Evolutionary conservation across 2,113 vertebrate species (phyloP), one percentile per base, ranked within the genome.

Genomic region (Cisticola juncidis): DNA sequence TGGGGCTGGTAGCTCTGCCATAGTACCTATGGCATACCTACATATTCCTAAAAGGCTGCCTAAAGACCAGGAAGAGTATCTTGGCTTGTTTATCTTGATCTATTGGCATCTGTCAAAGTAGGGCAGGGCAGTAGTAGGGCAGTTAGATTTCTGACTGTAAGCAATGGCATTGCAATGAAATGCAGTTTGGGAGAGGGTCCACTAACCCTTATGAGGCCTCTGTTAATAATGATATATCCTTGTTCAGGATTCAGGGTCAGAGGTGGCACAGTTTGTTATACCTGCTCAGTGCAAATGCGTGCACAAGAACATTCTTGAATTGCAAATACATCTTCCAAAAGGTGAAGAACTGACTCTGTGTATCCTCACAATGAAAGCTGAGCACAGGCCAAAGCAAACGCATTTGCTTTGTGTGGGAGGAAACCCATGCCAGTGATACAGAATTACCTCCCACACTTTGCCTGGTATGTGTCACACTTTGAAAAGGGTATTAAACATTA

Each of bases 401-500:
- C 51, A 56, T 95, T 86, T 83, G 28, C n/a, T 90, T 86, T 81
- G 77, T 86, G 94, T 95, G 48, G 88, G 94, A 94, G 80, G 79
- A 86, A 92, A 12, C 76, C 86, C 54, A 93, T 85, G 68, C 79
- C 93, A 81, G 79, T 62, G 82, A 77, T 81, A 88, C 50, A 78
- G 85, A 90, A 83, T 88, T 92, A 71, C 93, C 90, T 95, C 94
- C 96, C 91, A 97, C 95, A 95, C 92, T 95, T 94, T 3, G 51
- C 60, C 74, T 96, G 88, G 80, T 88, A 81, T 84, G 69, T 95
- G 94, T 95, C 94, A 96, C 88, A 87, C 79, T 93, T 90, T 93
- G 93, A 97, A 97, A 97, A 96, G 92, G 93, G 88, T 94, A 95
- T 90, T 93, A 90, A 93, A 93, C 44, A 92, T 96, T 81, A 68